Conservation (phyloP, 1,140 invertebrate genomes). For the Philopotamus ludificatus region DNA sequence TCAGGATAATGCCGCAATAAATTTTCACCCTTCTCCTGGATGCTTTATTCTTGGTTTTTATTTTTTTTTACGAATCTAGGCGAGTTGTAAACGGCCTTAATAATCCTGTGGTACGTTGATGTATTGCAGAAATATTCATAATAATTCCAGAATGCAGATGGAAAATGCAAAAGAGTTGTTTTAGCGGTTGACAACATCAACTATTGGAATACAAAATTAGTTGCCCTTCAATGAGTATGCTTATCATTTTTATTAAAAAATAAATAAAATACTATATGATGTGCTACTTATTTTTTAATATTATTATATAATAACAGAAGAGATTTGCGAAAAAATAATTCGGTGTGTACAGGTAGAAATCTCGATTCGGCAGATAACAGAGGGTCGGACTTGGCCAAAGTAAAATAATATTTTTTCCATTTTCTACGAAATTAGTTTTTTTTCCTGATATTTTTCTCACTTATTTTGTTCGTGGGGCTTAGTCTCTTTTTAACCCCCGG, state of each 20-base stretch:
- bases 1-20: conserved; percentile 29
- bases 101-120: background rate
- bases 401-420: too few species aligned
- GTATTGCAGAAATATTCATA: background rate
- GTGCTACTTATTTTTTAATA: too few species aligned
- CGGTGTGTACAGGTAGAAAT: too few species aligned
- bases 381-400: too few species aligned
- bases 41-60: background rate
- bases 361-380: too few species aligned
- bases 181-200: background rate
- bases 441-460: background rate
- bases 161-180: background rate
- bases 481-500: too few species aligned
- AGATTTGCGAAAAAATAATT: too few species aligned
- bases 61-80: background rate
- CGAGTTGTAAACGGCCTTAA: background rate
- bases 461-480: too few species aligned
- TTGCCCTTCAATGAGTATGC: background rate
- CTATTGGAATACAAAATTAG: conserved; percentile 3
- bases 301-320: too few species aligned
- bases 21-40: background rate
- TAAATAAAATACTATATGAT: too few species aligned
- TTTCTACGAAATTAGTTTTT: conserved; percentile 29
- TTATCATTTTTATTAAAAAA: too few species aligned
- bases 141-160: background rate